Conservation (phyloP, 2,797 vertebrate genomes). For the Serranus cabrilla region DNA sequence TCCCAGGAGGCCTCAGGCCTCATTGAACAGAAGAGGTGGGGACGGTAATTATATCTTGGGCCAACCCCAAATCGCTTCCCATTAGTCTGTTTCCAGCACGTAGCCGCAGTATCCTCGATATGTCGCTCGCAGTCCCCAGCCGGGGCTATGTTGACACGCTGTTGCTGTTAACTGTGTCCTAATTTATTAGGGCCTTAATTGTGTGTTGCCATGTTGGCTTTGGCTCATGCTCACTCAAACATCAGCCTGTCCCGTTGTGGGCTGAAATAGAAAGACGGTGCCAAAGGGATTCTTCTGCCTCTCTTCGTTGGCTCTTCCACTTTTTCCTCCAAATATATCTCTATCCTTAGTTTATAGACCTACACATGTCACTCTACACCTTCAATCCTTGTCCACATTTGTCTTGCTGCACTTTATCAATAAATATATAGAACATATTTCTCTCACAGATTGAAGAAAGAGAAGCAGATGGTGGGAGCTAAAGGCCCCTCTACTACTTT, state of each 20-base stretch:
- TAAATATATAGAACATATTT: too few species aligned
- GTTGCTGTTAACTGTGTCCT: conserved; percentile 69
- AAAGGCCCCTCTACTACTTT: background rate
- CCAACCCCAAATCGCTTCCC: conserved; percentile 85
- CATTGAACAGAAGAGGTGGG: conserved; percentile 87
- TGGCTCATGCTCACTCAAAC: conserved; percentile 72
- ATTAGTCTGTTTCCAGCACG: conserved; percentile 81
- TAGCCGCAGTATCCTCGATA: conserved; percentile 70
- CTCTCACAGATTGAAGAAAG: background rate
- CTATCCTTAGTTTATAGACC: conserved; percentile 12
- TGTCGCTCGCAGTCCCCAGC: conserved; percentile 67
- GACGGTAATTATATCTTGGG: conserved; percentile 87
- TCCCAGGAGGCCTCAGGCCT: conserved; percentile 83
- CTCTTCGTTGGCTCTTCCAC: background rate
- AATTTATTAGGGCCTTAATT: conserved; percentile 78
- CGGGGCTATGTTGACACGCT: conserved; percentile 58
- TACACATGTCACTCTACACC: conserved; percentile 18
- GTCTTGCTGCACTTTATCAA: background rate
- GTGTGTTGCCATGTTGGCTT: conserved; percentile 75
- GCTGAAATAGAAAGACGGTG: conserved; percentile 48
- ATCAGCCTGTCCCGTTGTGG: conserved; percentile 57
- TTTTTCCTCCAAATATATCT: conserved; percentile 33
- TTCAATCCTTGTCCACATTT: background rate
- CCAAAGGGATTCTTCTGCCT: conserved; percentile 50
- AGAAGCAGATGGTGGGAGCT: background rate